phyloP scores from a whole-genome alignment of 2,797 vertebrate genomes.

The Morelia viridis region DNA sequence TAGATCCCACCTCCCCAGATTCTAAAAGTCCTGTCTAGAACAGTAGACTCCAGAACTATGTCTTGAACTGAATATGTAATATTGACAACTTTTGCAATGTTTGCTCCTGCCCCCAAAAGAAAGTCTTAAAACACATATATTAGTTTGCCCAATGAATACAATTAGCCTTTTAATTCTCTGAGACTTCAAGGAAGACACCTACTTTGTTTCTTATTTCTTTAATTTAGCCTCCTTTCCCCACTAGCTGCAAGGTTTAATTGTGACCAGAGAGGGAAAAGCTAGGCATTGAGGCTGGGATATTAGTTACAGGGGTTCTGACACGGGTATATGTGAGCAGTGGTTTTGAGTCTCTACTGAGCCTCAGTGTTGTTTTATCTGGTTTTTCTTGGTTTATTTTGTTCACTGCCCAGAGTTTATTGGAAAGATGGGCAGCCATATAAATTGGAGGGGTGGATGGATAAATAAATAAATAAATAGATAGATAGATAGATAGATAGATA shows the following conservation, averaged over 20 bases:
- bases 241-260: background rate
- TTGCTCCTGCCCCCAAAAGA: background rate
- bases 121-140: background rate
- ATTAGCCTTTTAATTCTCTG: background rate
- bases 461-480: background rate
- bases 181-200: background rate
- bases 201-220: background rate
- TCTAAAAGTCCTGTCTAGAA: background rate
- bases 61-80: background rate
- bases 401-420: background rate
- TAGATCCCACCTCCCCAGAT: background rate
- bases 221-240: background rate
- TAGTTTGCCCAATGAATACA: background rate
- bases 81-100: background rate
- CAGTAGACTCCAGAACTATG: background rate
- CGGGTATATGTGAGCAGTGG: background rate
- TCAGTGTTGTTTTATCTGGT: background rate
- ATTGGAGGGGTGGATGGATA: background rate
- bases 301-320: background rate
- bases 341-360: background rate
- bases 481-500: too few species aligned
- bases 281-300: background rate
- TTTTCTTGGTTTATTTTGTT: background rate
- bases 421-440: background rate
- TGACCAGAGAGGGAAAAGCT: background rate